Percentiles rank a stretch among this genome's conserved stretches.
These are phyloP conservation scores for Alexandromys fortis DNA, from an alignment of 2,113 vertebrate species.

Conservation along the genomic window DNA sequence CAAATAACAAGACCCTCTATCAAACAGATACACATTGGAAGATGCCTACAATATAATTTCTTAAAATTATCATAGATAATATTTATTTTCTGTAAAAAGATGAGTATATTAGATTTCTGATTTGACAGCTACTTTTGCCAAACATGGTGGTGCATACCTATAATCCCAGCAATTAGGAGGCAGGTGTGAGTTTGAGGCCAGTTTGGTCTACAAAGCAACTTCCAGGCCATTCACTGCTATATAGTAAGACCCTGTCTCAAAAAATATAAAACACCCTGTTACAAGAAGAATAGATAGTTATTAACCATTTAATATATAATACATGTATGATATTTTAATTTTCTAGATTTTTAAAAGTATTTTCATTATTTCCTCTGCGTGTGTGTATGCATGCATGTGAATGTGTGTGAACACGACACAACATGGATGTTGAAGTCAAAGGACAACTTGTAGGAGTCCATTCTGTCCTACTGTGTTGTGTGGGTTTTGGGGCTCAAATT, in stretches of 20 bases:
- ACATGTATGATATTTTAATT: not conserved
- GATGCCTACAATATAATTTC: conserved; percentile 36
- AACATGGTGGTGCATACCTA: not conserved
- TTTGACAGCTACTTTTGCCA: conserved; percentile 14
- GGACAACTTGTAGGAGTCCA: not conserved
- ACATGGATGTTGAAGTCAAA: not conserved
- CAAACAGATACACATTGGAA: not conserved
- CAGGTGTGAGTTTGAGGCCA: not conserved
- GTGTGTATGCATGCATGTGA: no score
- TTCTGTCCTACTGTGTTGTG: not conserved
- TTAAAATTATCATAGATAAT: not conserved
- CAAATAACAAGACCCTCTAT: not conserved
- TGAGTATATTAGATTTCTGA: conserved; percentile 39
- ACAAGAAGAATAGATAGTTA: not conserved
- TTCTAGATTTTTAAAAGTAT: not conserved
- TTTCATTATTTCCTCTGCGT: not conserved
- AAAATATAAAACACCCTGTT: not conserved
- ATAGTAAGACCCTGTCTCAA: not conserved
- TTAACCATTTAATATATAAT: not conserved
- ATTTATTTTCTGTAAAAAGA: conserved; percentile 17
- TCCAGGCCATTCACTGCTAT: not conserved
- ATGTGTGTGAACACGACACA: not conserved
- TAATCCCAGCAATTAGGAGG: not conserved
- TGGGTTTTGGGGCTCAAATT: not conserved
- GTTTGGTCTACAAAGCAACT: not conserved